A percentile compares a stretch with the other conserved stretches of the same genome.
Evolutionary conservation across 2,888 invertebrate species (phyloP).

Genomic region (Nycteola revayana): DNA sequence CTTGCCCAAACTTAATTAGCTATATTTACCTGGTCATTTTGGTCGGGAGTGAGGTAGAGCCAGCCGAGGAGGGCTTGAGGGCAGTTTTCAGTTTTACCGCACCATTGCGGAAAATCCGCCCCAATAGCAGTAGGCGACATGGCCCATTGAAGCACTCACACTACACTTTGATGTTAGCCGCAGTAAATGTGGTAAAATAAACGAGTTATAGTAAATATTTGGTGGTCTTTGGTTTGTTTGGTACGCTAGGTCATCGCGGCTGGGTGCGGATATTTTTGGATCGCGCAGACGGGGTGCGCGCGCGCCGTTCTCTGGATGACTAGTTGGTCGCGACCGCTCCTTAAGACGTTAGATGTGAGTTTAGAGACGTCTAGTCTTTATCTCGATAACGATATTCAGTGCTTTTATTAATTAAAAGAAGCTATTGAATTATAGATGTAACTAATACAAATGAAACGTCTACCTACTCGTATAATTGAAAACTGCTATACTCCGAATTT

Average conservation of each 20-base stretch:
- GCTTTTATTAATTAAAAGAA: too few species aligned
- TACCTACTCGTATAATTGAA: too few species aligned
- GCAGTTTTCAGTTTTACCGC: slow-evolving; percentile 63
- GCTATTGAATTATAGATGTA: too few species aligned
- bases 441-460: too few species aligned
- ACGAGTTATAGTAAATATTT: background rate
- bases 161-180: slow-evolving; percentile 9
- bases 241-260: slow-evolving; percentile 52
- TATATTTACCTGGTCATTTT: slow-evolving; percentile 64
- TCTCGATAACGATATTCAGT: slow-evolving; percentile 23
- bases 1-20: too few species aligned
- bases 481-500: too few species aligned
- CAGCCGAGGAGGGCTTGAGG: slow-evolving; percentile 69
- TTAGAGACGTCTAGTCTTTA: slow-evolving; percentile 42
- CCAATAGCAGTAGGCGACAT: slow-evolving; percentile 75
- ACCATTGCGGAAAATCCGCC: slow-evolving; percentile 71
- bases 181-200: too few species aligned
- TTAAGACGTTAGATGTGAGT: slow-evolving; percentile 70
- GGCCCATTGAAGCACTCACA: slow-evolving; percentile 46
- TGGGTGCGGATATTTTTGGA: slow-evolving; percentile 70
- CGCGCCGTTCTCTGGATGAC: slow-evolving; percentile 66
- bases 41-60: slow-evolving; percentile 69
- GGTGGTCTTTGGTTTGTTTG: slow-evolving; percentile 25
- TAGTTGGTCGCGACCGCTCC: slow-evolving; percentile 60
- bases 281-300: slow-evolving; percentile 64